A percentile compares a stretch with the other conserved stretches of the same genome.
Evolutionary conservation across 1,140 invertebrate genomes (phyloP).

Genomic region (Sinonovacula constricta): DNA sequence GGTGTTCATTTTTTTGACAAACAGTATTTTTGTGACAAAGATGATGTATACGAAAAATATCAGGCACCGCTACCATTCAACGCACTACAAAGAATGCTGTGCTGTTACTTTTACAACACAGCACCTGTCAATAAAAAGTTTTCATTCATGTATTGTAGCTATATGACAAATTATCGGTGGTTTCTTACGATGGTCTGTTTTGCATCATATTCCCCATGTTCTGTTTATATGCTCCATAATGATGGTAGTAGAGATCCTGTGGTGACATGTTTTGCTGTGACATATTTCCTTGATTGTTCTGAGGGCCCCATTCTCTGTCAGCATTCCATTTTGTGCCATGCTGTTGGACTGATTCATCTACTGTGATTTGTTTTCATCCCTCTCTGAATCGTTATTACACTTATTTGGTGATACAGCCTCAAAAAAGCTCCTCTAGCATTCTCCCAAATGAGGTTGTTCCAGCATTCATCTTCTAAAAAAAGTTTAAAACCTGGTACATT

Average conservation of each 20-base stretch:
- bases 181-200: conserved; percentile 30
- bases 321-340: neutral
- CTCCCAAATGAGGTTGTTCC: conserved; percentile 25
- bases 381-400: neutral
- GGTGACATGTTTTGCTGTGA: neutral
- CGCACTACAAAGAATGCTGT: too few species aligned
- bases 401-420: conserved; percentile 46
- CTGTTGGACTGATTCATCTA: neutral
- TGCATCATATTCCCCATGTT: conserved; percentile 16
- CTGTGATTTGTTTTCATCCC: neutral
- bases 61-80: too few species aligned
- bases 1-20: too few species aligned
- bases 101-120: too few species aligned
- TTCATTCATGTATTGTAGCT: too few species aligned
- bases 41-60: too few species aligned
- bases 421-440: conserved; percentile 29
- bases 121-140: too few species aligned
- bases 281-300: neutral
- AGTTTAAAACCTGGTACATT: too few species aligned
- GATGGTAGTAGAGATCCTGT: conserved; percentile 41
- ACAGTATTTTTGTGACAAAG: too few species aligned
- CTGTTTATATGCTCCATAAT: conserved; percentile 33
- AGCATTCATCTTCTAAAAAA: too few species aligned
- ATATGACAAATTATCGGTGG: too few species aligned
- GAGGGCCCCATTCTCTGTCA: neutral